Evolutionary conservation across 2,888 invertebrate genomes (phyloP).

Genomic region (Campoletis raptor): DNA sequence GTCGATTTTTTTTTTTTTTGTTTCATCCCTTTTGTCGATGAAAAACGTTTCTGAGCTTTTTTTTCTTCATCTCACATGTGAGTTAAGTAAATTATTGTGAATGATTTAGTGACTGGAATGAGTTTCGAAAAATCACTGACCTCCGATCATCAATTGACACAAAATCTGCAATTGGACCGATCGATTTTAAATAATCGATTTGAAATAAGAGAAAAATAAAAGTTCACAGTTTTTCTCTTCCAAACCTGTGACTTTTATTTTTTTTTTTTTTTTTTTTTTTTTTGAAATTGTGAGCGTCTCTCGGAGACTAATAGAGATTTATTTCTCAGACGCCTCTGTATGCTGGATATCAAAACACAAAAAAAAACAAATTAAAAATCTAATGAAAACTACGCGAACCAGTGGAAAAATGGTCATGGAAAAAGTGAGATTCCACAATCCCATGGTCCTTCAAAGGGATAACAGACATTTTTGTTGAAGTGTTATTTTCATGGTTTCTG

Average conservation of each 20-base stretch:
- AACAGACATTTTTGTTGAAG: background rate
- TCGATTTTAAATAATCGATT: too few species aligned
- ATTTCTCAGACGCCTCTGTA: too few species aligned
- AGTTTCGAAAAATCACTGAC: background rate
- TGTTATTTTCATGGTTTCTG: background rate
- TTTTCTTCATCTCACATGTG: background rate
- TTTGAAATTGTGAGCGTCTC: background rate
- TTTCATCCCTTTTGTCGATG: conserved; percentile 9
- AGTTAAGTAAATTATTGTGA: background rate
- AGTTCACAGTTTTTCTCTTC: too few species aligned
- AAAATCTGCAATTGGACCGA: too few species aligned
- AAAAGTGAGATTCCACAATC: too few species aligned
- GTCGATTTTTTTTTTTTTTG: conserved; percentile 4
- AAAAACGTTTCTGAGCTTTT: conserved; percentile 29
- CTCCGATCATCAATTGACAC: background rate
- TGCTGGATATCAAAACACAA: too few species aligned
- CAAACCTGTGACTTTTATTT: background rate
- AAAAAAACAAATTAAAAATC: too few species aligned
- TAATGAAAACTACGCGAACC: too few species aligned
- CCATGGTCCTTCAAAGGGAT: background rate
- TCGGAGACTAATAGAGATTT: background rate
- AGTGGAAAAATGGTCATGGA: too few species aligned
- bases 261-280: conserved; percentile 27
- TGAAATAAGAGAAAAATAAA: too few species aligned
- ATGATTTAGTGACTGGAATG: background rate